Base-by-base conservation (phyloP, 2,113 vertebrate genomes). In the Corythornis vintsioides region DNA sequence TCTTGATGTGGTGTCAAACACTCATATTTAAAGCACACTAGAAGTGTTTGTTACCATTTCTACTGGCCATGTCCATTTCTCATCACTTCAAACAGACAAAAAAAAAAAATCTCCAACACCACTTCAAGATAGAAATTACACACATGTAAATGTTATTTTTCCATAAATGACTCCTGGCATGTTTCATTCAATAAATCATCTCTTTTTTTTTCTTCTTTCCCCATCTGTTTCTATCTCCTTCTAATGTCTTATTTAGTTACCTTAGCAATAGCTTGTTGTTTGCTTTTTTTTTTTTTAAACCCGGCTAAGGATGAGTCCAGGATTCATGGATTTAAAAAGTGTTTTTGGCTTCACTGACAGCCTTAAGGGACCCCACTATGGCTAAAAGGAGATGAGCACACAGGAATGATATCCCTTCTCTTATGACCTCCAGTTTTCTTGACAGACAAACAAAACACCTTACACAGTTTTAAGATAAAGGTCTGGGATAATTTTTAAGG, bases 401-500 rank as follows among this genome's bases (percentile, higher is more conserved):
- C 80, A 88, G 90, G 71, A 90, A 28, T 47, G 47, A 94, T 7
- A 60, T 53, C 65, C 69, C 24, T 55, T 86, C 67, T 90, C 56
- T 63, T 64, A 22, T 8, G 57, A 91, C 84, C 86, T 93, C 75
- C 72, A 83, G 81, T 78, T 55, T 64, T 86, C 83, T 66, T 88
- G 83, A 89, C 93, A 93, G 88, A 60, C 57, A 61, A 85, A 95
- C 57, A 61, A 85, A 95, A 92, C 80, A 89, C 59, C 66, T 81
- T 50, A 16, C 48, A 4, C 45, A 95, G 38, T 19, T 86, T 64
- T 52, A 94, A 95, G 75, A 87, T 79, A 78, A 84, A 83, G 61
- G 81, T 86, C 93, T 56, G 72, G 84, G 60, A 92, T 90, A 73
- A 81, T 91, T 94, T 94, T 59, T 92, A 71, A 92, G 86, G 70